Conservation (phyloP, 2,888 invertebrate genomes). For the Drosophila neonasuta region DNA sequence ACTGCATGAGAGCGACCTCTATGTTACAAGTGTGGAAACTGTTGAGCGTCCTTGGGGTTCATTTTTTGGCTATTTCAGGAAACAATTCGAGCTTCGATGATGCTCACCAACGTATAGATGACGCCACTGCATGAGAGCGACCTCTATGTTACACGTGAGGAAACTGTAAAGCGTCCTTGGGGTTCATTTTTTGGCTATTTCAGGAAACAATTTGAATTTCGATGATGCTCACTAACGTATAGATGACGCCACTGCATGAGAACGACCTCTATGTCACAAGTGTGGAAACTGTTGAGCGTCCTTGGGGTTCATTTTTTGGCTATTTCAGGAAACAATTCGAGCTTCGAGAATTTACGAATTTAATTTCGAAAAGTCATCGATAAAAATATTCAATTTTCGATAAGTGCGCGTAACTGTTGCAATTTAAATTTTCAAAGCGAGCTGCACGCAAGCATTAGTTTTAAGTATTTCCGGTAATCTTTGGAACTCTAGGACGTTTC, state of each 20-base stretch:
- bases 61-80: not conserved
- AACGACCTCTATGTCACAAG: no score
- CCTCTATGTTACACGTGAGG: not conserved
- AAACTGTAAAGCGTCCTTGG: not conserved
- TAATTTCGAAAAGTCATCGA: not conserved
- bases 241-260: no score
- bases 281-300: no score
- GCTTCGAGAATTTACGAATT: not conserved
- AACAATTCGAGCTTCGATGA: not conserved
- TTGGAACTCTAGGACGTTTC: not conserved
- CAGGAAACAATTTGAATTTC: not conserved
- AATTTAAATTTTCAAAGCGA: not conserved
- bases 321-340: not conserved
- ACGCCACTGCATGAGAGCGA: not conserved
- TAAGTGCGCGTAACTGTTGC: not conserved
- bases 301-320: not conserved
- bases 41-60: not conserved
- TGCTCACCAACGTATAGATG: not conserved
- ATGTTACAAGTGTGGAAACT: not conserved
- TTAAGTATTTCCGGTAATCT: slow-evolving; percentile 4
- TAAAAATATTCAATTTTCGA: not conserved
- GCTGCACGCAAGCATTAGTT: not conserved
- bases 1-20: not conserved
- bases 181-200: not conserved
- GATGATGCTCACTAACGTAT: no score